Conservation (phyloP, 2,113 vertebrate species). For the Edolisoma coerulescens region DNA sequence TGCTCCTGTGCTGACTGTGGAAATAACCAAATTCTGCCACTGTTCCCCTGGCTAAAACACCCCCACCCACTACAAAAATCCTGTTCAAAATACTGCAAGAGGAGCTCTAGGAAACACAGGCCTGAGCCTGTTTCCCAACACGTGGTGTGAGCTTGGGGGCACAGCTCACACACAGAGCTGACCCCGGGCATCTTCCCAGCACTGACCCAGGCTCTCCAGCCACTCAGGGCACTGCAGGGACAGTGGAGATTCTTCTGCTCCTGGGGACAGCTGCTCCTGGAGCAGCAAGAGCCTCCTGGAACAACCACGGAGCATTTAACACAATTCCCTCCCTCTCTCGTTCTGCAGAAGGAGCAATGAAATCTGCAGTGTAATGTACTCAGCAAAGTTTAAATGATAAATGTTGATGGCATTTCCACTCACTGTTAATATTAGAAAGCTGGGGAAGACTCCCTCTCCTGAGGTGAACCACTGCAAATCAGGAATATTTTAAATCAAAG, state of each 20-base stretch:
- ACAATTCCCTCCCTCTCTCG: neutral
- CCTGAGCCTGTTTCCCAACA: neutral
- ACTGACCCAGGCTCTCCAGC: neutral
- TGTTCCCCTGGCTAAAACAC: neutral
- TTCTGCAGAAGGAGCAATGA: neutral
- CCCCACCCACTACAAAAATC: fast-evolving
- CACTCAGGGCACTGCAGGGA: neutral
- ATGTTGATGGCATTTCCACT: slow-evolving; percentile 32
- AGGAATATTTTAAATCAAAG: slow-evolving; percentile 28
- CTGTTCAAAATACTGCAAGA: neutral
- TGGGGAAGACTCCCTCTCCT: neutral
- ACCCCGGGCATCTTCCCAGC: neutral
- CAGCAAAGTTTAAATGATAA: slow-evolving; percentile 34
- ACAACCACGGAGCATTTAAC: fast-evolving
- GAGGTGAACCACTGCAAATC: neutral
- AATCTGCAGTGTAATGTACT: neutral
- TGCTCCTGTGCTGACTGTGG: neutral
- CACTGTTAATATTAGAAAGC: slow-evolving; percentile 17
- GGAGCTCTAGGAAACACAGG: neutral
- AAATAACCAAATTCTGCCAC: neutral
- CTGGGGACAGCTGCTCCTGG: neutral
- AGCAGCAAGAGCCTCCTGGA: neutral
- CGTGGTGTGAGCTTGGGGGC: fast-evolving
- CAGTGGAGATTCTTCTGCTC: neutral
- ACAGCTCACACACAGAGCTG: neutral